Conservation (phyloP, 2,113 vertebrate species). For the Vicugna pacos region DNA sequence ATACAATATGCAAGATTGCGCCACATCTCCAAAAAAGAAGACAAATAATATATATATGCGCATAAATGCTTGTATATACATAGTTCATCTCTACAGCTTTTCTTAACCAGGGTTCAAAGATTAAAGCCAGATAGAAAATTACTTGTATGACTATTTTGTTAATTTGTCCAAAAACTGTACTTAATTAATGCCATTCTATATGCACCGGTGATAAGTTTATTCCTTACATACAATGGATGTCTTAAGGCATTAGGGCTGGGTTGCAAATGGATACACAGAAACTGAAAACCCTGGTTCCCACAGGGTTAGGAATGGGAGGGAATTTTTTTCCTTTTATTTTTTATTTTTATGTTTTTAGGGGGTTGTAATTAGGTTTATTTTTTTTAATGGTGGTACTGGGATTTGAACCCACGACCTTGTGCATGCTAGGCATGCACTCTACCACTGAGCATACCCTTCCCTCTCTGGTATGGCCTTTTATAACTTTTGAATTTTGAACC, state of each 20-base stretch:
- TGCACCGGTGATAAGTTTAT: background rate
- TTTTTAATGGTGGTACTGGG: too few species aligned
- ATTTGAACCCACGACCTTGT: too few species aligned
- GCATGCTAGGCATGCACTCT: too few species aligned
- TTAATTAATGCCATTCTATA: background rate
- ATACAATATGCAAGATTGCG: background rate
- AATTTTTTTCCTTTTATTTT: background rate
- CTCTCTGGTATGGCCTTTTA: background rate
- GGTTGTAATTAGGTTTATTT: too few species aligned
- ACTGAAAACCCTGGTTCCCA: background rate
- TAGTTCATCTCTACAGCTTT: slow-evolving; percentile 32
- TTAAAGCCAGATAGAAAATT: background rate
- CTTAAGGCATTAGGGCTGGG: background rate
- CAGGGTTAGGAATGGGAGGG: background rate
- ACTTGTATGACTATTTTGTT: slow-evolving; percentile 32
- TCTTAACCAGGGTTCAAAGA: slow-evolving; percentile 36
- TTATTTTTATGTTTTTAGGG: too few species aligned
- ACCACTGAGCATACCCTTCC: too few species aligned
- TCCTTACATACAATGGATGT: background rate
- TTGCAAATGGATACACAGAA: background rate
- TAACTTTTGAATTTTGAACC: slow-evolving; percentile 33
- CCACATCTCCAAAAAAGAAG: background rate
- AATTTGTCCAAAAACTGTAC: background rate
- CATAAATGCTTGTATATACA: background rate
- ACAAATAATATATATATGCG: background rate